Evolutionary conservation across 2,113 vertebrate genomes (phyloP), one percentile per base, ranked within the genome.

Genomic region (Zapus hudsonius): DNA sequence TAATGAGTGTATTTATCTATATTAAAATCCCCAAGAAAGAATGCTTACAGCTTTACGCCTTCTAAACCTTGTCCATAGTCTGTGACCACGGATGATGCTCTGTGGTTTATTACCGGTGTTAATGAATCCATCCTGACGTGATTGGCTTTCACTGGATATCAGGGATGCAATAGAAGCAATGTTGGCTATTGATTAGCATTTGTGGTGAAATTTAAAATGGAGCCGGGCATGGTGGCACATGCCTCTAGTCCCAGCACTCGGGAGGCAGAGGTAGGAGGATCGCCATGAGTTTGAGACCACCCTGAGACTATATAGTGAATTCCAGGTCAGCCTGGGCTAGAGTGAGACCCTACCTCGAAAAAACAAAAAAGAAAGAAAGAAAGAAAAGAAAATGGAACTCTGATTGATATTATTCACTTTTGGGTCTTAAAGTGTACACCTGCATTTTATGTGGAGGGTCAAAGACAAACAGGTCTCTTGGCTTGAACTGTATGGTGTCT

Each of bases 21-120:
- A 78, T 44, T 78, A 83, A 81, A 89, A 93, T 63, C 33, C 11
- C n/a, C 40, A 69, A 31, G 64, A 79, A 93, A 84, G 40, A 78
- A 84, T 57, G 79, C 15, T 17, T 73, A 29, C 16, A 55, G 61
- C 40, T 80, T 81, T 15, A 19, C 63, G 40, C 63, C 36, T 87
- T 94, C 55, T 80, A 29, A 47, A 25, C 44, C 72, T 11, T 42
- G 0, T 70, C 79, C 47, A 36, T 11, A 59, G 57, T 57, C 69
- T 88, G 31, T 74, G 38, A 64, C 20, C 44, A 61, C 80, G 38
- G 63, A 75, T n/a, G 55, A 38, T 59, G 74, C 31, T 55, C 52
- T 91, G 70, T 93, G 61, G 27, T 22, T 87, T 94, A 33, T 72
- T 63, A 59, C 72, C 57, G 55, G 16, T 67, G 67, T 25, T 55